Percentiles rank a stretch among this genome's conserved stretches.
Evolutionary conservation across 2,113 vertebrate species (phyloP).

Genomic region (Ranitomeya imitator): DNA sequence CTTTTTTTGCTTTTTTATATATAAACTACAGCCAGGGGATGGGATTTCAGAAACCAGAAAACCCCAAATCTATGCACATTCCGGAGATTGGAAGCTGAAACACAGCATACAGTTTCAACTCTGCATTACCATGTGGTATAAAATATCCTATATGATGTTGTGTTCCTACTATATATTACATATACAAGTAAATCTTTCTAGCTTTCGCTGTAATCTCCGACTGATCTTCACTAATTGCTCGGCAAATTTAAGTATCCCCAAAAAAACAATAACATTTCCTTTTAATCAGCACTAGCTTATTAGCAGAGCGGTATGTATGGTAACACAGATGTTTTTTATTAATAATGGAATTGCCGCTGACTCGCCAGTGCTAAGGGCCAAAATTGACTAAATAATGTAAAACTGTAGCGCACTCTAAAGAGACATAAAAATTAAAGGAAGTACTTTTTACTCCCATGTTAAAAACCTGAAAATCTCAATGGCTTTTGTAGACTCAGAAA

Average conservation of each 20-base stretch:
- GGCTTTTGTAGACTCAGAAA: not conserved
- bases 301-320: not conserved
- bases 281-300: slow-evolving; percentile 45
- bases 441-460: slow-evolving; percentile 7
- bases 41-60: too few relatives aligned
- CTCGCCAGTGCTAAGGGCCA: slow-evolving; percentile 15
- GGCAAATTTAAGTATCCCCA: slow-evolving; percentile 1
- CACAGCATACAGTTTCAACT: not conserved
- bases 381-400: slow-evolving; percentile 1
- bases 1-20: too few relatives aligned
- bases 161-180: not conserved
- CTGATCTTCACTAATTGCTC: slow-evolving; percentile 28
- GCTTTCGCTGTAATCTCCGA: slow-evolving; percentile 11
- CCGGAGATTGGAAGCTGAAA: not conserved
- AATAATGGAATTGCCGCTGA: slow-evolving; percentile 32
- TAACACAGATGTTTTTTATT: slow-evolving; percentile 41
- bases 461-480: slow-evolving; percentile 3
- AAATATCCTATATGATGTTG: not conserved
- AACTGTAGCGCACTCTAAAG: slow-evolving; percentile 17
- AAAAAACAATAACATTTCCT: slow-evolving; percentile 41
- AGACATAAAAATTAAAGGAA: slow-evolving; percentile 33
- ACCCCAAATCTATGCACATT: too few relatives aligned
- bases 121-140: not conserved
- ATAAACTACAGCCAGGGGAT: too few relatives aligned
- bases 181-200: not conserved